A percentile compares a stretch with the other conserved stretches of the same genome.
Conservation (phyloP, 2,113 vertebrate genomes). For the Corythornis vintsioides region DNA sequence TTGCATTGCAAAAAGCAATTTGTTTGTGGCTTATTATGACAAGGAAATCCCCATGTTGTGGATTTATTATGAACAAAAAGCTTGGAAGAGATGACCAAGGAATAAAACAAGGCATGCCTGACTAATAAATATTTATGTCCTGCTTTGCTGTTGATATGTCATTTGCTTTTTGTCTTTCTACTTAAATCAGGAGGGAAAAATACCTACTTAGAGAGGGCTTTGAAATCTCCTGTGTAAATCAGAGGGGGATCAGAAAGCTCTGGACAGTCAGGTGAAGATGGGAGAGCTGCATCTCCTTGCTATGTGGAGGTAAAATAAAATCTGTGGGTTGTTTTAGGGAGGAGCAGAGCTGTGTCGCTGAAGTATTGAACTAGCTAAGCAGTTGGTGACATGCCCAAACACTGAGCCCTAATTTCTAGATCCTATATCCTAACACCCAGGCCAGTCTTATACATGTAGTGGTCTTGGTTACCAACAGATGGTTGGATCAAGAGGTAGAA, state of each 20-base stretch:
- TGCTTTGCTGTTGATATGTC: background rate
- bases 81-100: background rate
- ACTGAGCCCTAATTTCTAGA: background rate
- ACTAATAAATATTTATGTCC: background rate
- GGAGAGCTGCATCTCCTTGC: background rate
- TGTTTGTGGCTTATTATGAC: background rate
- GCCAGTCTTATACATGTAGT: no score
- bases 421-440: background rate
- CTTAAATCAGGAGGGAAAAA: background rate
- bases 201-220: background rate
- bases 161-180: background rate
- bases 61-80: background rate
- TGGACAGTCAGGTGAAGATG: background rate
- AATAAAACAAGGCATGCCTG: background rate
- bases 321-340: background rate
- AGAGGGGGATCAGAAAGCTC: background rate
- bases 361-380: background rate
- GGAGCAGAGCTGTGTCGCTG: background rate
- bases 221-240: background rate
- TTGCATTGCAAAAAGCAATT: background rate
- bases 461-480: background rate
- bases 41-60: background rate
- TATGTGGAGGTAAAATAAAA: background rate
- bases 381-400: background rate
- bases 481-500: background rate